Base-by-base conservation (phyloP, 2,797 vertebrate genomes). In the Chelonia mydas region DNA sequence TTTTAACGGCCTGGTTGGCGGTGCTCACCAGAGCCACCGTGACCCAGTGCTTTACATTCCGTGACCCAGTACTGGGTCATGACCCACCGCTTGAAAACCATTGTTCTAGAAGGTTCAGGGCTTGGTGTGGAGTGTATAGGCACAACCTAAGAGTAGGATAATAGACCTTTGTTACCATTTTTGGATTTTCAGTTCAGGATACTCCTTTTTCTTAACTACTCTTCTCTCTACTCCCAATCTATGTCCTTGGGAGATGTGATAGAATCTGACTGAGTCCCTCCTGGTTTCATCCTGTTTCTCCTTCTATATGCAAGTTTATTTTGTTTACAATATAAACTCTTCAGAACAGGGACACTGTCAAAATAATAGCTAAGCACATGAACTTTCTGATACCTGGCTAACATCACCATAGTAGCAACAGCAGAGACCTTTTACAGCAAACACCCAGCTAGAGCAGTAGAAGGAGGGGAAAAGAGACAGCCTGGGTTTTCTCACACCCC, bases 171-270 rank as follows among this genome's bases (percentile, higher is more conserved):
- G 61, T 81, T 83, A 57, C n/a, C 41, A 61, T 89, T 16, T 88
- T 94, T 88, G 84, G 77, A 77, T 94, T 89, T 95, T 88, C 81
- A 89, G 53, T 83, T 91, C 50, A n/a, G 41, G 17, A 79, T 94
- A 7, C 9, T 82, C 55, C 8, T 8, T 90, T 82, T 77, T 41
- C 19, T 41, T 90, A 89, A 85, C 79, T 80, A 77, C 50, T 94
- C 49, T n/a, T 84, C 92, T 93, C 90, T 27, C n/a, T 37, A 5
- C 54, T 94, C 11, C 77, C 86, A 41, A 85, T 81, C 81, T 86
- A 87, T 5, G 25, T 83, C 57, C 72, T 3, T 2, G 19, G 91
- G 93, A 79, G 11, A 93, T 76, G 41, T 49, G 15, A 16, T 54
- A 81, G 74, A 85, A n/a, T 68, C 79, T 61, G 33, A 81, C 78